Evolutionary conservation across 1,140 invertebrate genomes (phyloP).

Genomic region (Branchinecta lynchi): DNA sequence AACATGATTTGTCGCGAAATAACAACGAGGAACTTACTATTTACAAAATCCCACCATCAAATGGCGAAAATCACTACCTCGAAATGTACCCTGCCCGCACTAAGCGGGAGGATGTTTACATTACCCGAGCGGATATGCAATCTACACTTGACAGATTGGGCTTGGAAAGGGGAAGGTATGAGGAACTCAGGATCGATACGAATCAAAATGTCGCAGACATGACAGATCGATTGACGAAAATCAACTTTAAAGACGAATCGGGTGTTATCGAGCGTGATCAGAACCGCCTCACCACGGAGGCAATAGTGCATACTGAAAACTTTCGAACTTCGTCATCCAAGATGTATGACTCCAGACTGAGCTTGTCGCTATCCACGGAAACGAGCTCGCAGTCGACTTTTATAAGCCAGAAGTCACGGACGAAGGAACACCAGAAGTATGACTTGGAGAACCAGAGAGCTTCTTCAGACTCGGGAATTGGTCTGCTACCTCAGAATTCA

Average conservation of each 20-base stretch:
- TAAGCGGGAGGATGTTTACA: neutral
- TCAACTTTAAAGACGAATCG: neutral
- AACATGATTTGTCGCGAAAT: neutral
- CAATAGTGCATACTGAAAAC: slow-evolving; percentile 2
- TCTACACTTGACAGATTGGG: slow-evolving; percentile 20
- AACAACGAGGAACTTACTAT: neutral
- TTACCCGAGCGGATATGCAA: slow-evolving; percentile 13
- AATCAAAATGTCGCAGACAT: neutral
- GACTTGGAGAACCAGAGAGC: slow-evolving; percentile 14
- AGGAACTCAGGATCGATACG: neutral
- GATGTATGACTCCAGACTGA: neutral
- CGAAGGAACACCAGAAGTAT: neutral
- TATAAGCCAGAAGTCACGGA: neutral
- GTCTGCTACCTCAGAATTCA: slow-evolving; percentile 11
- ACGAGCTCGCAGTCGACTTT: neutral
- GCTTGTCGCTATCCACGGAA: neutral
- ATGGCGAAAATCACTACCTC: slow-evolving; percentile 15
- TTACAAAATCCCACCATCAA: neutral
- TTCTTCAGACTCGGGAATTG: slow-evolving; percentile 14
- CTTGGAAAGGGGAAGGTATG: slow-evolving; percentile 15
- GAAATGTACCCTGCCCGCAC: neutral
- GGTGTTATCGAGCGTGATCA: neutral
- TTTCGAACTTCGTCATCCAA: neutral
- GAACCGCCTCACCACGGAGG: neutral
- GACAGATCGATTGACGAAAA: slow-evolving; percentile 6